A percentile compares a stretch with the other conserved stretches of the same genome.
phyloP scores from a whole-genome alignment of 2,113 vertebrate genomes.

The Hassar affinis region DNA sequence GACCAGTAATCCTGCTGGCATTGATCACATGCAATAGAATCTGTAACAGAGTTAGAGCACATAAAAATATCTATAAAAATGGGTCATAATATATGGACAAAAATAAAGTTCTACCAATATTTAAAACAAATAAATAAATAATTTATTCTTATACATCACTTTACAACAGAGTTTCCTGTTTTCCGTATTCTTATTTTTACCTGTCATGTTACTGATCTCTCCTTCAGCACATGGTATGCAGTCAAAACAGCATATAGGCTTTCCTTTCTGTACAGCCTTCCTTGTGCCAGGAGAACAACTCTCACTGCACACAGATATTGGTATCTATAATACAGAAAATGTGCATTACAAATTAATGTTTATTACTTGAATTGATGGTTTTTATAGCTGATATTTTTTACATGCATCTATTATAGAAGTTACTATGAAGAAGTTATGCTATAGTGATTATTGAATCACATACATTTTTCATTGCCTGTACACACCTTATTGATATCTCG shows the following conservation, averaged over 20 bases:
- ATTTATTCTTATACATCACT: too few relatives aligned
- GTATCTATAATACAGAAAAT: slow-evolving; percentile 10
- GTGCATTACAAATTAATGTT: neutral
- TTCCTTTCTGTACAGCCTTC: slow-evolving; percentile 53
- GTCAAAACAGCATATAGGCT: slow-evolving; percentile 58
- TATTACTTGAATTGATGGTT: neutral
- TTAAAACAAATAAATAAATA: too few relatives aligned
- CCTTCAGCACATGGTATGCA: slow-evolving; percentile 58
- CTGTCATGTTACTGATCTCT: slow-evolving; percentile 57
- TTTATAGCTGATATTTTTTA: neutral
- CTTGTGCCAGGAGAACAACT: slow-evolving; percentile 53
- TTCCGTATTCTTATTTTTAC: slow-evolving; percentile 23
- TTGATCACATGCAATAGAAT: too few relatives aligned
- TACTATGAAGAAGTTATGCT: too few relatives aligned
- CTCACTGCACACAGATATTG: slow-evolving; percentile 54
- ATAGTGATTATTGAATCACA: neutral
- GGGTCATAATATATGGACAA: too few relatives aligned
- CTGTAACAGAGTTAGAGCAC: too few relatives aligned
- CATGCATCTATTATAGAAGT: too few relatives aligned
- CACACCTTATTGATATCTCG: slow-evolving; percentile 30
- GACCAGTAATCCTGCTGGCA: too few relatives aligned
- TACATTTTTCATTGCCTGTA: neutral
- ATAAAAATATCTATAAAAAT: too few relatives aligned
- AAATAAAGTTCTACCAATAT: too few relatives aligned
- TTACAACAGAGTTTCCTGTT: too few relatives aligned